A percentile compares a stretch with the other conserved stretches of the same genome.
Conservation (phyloP, 2,797 vertebrate species). For the Propithecus perrieri region DNA sequence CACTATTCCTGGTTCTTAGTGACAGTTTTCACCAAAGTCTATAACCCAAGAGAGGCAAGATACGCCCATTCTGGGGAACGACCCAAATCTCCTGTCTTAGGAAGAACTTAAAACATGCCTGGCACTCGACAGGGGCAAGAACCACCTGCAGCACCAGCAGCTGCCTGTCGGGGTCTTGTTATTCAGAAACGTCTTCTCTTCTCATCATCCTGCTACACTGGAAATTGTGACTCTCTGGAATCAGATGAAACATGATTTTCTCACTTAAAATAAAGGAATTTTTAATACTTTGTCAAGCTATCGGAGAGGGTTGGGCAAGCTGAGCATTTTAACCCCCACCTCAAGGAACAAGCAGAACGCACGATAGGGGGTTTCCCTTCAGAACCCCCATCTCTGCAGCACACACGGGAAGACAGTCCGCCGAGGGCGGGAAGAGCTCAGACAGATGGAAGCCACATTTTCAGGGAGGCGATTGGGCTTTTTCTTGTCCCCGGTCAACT, state of each 20-base stretch:
- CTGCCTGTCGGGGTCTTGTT: neutral
- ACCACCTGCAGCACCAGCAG: fast-evolving
- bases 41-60: neutral
- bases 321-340: neutral
- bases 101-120: neutral
- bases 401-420: too few species aligned
- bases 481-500: fast-evolving
- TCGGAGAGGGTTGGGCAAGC: neutral
- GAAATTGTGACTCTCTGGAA: neutral
- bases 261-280: neutral
- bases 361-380: too few species aligned
- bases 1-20: neutral
- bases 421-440: fast-evolving
- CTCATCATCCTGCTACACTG: neutral
- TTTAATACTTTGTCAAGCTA: too few species aligned
- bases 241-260: neutral
- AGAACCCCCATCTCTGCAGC: neutral
- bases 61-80: fast-evolving
- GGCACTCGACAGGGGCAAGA: neutral
- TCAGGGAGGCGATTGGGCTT: fast-evolving
- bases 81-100: neutral
- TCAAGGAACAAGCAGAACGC: too few species aligned
- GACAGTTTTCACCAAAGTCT: neutral
- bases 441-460: too few species aligned
- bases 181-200: neutral